Base-by-base conservation (phyloP, 2,888 invertebrate species). In the Spilosoma lubricipeda region DNA sequence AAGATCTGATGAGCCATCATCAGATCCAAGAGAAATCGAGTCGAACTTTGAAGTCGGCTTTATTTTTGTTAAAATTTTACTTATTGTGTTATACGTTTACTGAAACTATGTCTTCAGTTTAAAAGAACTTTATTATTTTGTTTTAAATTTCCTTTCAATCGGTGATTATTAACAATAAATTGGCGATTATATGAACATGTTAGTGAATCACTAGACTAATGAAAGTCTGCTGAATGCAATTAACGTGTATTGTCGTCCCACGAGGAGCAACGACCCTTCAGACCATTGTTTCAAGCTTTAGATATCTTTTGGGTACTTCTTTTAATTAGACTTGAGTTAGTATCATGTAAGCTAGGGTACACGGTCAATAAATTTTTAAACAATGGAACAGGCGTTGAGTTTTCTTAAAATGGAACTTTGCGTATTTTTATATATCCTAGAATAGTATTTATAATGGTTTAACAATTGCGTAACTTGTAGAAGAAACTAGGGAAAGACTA, bases 171-270 rank as follows among this genome's bases (percentile, higher is more conserved):
- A 36, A 23, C 30, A n/a, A 52, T 39, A 27, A 52, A 39, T 66
- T 70, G 64, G 42, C 64, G 48, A 64, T 65, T 8, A 48, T 8
- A 64, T 71, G 65, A 69, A 45, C 63, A 39, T 64, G 64, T 74
- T 48, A 71, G 33, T n/a, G 52, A 27, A 52, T 36, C 48, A 33
- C n/a, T n/a, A 71, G 13, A 42, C n/a, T 71, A 71, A 75, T 75
- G 75, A 71, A 69, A 71, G 42, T 48, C 39, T 70, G 71, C 63
- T 87, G 89, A 85, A 88, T 89, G 89, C 86, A 91, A 92, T 92
- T 90, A 91, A 86, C 82, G 82, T 79, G 80, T 85, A 84, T 88
- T 87, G 85, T 87, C 92, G 84, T 89, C 93, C 93, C 93, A 93
- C 93, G 88, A 85, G 88, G 91, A 86, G 85, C 93, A 83, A 86